Conservation (phyloP, 2,888 invertebrate genomes). For the Eupithecia exiguata region DNA sequence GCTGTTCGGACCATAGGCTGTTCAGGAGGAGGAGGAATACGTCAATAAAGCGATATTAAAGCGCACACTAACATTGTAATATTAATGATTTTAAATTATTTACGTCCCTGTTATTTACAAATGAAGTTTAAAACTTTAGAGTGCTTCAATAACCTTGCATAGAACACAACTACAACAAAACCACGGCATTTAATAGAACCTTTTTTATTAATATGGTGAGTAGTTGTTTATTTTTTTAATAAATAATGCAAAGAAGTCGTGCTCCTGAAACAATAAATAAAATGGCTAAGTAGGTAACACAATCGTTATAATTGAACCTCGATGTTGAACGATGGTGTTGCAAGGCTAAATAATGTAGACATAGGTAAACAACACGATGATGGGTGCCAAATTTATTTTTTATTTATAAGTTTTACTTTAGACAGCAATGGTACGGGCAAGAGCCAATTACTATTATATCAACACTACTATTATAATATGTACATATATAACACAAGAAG, state of each 20-base stretch:
- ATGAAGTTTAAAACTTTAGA: neutral
- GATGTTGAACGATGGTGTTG: neutral
- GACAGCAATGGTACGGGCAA: neutral
- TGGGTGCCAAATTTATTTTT: neutral
- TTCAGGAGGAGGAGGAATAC: no score
- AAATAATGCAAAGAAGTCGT: neutral
- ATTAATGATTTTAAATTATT: neutral
- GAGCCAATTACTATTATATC: neutral
- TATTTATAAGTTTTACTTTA: neutral
- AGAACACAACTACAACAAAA: neutral
- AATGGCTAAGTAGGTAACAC: neutral
- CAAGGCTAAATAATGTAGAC: neutral
- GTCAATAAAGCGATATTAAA: no score
- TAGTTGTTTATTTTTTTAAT: neutral
- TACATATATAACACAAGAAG: no score
- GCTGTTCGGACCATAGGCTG: no score
- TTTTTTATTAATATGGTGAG: neutral
- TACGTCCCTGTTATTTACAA: no score
- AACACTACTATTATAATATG: no score
- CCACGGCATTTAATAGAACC: neutral
- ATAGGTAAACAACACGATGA: neutral
- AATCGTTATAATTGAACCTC: slow-evolving; percentile 1
- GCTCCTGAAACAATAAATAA: neutral
- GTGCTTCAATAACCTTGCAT: neutral
- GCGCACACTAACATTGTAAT: neutral